Evolutionary conservation across 2,888 invertebrate genomes (phyloP).

Genomic region (Drosophila greeni): DNA sequence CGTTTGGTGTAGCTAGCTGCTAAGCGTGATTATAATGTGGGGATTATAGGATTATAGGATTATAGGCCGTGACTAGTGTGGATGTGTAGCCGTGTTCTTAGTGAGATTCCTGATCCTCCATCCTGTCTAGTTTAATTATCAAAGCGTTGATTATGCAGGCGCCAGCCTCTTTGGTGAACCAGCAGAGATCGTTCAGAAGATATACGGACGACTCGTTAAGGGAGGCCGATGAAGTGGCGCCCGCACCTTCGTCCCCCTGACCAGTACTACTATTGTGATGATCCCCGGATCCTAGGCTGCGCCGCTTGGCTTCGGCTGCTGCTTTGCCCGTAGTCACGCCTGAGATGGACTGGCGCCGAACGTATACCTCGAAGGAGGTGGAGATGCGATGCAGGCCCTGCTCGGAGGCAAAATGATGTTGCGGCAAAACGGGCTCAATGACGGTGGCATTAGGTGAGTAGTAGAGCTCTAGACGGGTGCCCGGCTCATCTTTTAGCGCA

Average conservation of each 20-base stretch:
- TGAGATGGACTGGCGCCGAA: conserved; percentile 77
- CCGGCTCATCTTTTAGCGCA: conserved; percentile 78
- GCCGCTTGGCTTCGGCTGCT: conserved; percentile 41
- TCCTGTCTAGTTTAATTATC: conserved; percentile 75
- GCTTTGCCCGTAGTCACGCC: conserved; percentile 63
- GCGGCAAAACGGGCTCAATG: conserved; percentile 72
- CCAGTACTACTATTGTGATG: conserved; percentile 18
- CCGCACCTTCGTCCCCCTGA: conserved; percentile 7
- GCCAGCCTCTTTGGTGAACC: conserved; percentile 79
- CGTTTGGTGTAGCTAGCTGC: conserved; percentile 34
- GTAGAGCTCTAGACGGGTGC: conserved; percentile 76
- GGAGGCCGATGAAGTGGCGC: conserved; percentile 21
- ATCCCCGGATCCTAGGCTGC: conserved; percentile 52
- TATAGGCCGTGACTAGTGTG: conserved; percentile 51
- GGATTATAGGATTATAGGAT: conserved; percentile 9
- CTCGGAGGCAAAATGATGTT: conserved; percentile 74
- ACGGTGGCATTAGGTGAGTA: conserved; percentile 76
- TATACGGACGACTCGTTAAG: conserved; percentile 64
- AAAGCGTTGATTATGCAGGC: conserved; percentile 78
- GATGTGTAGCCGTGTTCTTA: conserved; percentile 6
- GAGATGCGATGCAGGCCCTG: conserved; percentile 76
- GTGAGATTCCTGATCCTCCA: conserved; percentile 48
- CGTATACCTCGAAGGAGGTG: conserved; percentile 78
- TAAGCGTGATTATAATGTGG: conserved; percentile 33
- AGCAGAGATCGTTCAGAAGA: conserved; percentile 76